Conservation (phyloP, 2,888 invertebrate genomes). For the Ophion obscuratus region DNA sequence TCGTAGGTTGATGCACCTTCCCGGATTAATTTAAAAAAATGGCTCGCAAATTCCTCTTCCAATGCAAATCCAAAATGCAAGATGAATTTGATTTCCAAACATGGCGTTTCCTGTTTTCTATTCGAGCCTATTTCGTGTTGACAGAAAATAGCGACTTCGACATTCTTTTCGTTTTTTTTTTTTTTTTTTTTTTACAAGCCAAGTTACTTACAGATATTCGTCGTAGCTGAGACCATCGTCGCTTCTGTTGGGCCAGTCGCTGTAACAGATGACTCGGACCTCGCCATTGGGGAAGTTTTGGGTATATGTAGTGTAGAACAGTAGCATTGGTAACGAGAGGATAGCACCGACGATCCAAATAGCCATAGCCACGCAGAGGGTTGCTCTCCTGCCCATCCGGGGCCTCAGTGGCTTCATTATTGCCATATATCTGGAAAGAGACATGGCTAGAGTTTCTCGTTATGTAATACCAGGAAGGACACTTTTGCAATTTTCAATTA, state of each 20-base stretch:
- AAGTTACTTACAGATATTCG: slow-evolving; percentile 90
- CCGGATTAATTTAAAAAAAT: no score
- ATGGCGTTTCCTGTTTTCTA: no score
- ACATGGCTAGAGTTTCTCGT: slow-evolving; percentile 13
- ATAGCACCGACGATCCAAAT: slow-evolving; percentile 94
- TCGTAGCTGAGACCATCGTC: slow-evolving; percentile 89
- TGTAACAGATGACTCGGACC: slow-evolving; percentile 91
- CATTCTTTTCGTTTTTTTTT: not conserved
- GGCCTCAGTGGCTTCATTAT: slow-evolving; percentile 97
- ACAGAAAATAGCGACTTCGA: not conserved
- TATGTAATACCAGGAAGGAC: not conserved
- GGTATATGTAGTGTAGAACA: slow-evolving; percentile 91
- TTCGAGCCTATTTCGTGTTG: not conserved
- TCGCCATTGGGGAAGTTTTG: slow-evolving; percentile 86
- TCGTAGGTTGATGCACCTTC: no score
- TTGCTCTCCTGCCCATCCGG: slow-evolving; percentile 93
- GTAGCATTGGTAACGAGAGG: slow-evolving; percentile 93
- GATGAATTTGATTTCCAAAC: not conserved
- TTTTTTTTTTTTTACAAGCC: not conserved
- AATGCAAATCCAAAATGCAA: no score
- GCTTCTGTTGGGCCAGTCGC: slow-evolving; percentile 89
- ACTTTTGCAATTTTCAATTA: not conserved
- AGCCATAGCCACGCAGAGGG: slow-evolving; percentile 91
- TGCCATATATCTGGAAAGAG: slow-evolving; percentile 92
- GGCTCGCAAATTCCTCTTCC: no score